phyloP scores from a whole-genome alignment of 2,113 vertebrate genomes.

The Hassar affinis region DNA sequence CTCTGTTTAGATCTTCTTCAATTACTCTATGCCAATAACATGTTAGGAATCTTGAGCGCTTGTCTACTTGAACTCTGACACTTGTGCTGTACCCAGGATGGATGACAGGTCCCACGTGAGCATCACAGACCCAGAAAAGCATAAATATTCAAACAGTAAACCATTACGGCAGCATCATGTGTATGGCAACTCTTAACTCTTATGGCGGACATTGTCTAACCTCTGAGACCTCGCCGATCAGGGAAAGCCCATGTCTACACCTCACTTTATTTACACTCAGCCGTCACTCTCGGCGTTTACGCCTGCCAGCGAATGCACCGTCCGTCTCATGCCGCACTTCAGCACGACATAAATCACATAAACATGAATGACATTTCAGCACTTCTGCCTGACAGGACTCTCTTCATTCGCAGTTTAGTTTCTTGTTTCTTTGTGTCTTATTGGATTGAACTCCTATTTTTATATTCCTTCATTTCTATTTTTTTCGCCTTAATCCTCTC shows the following conservation, averaged over 20 bases:
- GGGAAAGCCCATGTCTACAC: conserved; percentile 58
- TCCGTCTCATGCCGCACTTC: conserved; percentile 11
- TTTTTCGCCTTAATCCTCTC: too few species aligned
- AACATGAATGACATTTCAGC: conserved; percentile 33
- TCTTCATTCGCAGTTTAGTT: background rate
- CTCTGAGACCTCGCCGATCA: conserved; percentile 9
- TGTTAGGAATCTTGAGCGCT: conserved; percentile 38
- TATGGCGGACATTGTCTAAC: background rate
- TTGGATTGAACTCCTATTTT: background rate
- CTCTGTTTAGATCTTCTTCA: conserved; percentile 35
- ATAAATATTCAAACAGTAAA: background rate
- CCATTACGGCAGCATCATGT: background rate
- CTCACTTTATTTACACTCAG: conserved; percentile 53
- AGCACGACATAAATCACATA: conserved; percentile 57
- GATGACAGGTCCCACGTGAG: background rate
- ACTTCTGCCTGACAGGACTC: background rate
- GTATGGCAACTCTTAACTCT: background rate
- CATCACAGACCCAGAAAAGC: background rate
- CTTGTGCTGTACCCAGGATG: conserved; percentile 19
- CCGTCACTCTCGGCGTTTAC: conserved; percentile 45
- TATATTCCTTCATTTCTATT: background rate
- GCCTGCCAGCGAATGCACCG: conserved; percentile 4
- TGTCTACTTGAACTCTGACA: conserved; percentile 48
- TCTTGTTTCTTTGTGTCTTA: background rate
- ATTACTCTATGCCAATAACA: conserved; percentile 35